Conservation (phyloP, 2,888 invertebrate species). For the Stenodera caucasica region DNA sequence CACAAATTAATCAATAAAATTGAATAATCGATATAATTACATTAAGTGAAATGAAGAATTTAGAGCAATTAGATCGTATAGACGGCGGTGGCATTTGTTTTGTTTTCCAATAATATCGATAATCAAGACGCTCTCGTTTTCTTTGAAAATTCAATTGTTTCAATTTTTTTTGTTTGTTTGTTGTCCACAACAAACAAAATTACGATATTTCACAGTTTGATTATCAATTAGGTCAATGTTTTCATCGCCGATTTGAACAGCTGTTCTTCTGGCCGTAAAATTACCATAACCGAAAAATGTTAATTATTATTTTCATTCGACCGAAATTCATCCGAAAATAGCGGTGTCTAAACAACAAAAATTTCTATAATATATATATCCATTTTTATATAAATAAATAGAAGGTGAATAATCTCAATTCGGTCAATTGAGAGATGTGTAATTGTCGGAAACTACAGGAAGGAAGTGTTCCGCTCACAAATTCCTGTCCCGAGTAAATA, state of each 20-base stretch:
- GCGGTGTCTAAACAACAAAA: slow-evolving; percentile 10
- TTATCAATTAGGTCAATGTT: slow-evolving; percentile 2
- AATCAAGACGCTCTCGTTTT: no score
- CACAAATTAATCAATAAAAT: no score
- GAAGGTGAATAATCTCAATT: slow-evolving; percentile 35
- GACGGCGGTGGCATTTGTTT: no score
- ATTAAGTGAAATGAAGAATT: slow-evolving; percentile 25
- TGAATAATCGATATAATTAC: no score
- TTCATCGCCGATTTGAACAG: not conserved
- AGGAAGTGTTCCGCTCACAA: slow-evolving; percentile 31
- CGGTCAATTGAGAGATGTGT: slow-evolving; percentile 33
- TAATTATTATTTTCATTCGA: slow-evolving; percentile 26
- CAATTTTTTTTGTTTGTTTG: no score
- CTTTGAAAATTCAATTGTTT: not conserved
- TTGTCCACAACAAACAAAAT: no score
- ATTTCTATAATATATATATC: not conserved
- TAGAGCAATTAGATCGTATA: slow-evolving; percentile 26
- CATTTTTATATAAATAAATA: no score
- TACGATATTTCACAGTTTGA: no score
- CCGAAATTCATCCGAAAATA: slow-evolving; percentile 25
- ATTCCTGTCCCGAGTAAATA: slow-evolving; percentile 12
- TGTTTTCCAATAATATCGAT: no score
- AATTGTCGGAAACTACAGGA: slow-evolving; percentile 36
- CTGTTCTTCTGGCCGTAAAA: not conserved
- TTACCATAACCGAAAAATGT: slow-evolving; percentile 6